phyloP scores from a whole-genome alignment of 2,888 invertebrate genomes.

The Amphiduros pacificus region DNA sequence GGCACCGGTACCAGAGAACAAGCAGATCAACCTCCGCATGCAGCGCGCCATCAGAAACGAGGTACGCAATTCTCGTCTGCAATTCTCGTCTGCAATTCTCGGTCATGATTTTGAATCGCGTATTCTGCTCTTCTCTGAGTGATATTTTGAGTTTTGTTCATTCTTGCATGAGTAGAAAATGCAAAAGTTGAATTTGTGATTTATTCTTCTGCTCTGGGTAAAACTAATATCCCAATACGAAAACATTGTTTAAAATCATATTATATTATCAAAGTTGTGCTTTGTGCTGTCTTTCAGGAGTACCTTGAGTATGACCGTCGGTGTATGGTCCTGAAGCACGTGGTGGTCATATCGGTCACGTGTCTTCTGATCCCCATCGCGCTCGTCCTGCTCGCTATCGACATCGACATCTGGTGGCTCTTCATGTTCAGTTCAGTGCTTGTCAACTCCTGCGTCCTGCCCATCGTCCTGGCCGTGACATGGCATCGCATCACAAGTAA shows the following conservation, averaged over 20 bases:
- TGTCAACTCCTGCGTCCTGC: constrained; percentile 28
- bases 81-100: no score
- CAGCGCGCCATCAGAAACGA: constrained; percentile 17
- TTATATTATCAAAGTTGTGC: no score
- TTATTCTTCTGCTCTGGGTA: no score
- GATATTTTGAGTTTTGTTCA: no score
- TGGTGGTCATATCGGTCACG: constrained; percentile 20
- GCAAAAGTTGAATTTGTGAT: no score
- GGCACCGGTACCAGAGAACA: constrained; percentile 11
- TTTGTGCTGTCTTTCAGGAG: no score
- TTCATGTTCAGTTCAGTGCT: constrained; percentile 26
- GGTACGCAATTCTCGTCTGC: no score
- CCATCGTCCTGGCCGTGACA: constrained; percentile 27
- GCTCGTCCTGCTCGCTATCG: constrained; percentile 21
- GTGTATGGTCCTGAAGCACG: constrained; percentile 28
- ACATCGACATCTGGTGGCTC: constrained; percentile 26
- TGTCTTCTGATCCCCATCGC: constrained; percentile 25
- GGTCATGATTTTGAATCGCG: no score
- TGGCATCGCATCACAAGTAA: constrained; percentile 33
- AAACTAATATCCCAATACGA: no score
- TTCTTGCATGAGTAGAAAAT: no score
- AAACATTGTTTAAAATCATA: no score
- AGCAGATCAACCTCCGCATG: constrained; percentile 15
- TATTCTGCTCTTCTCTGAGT: no score
- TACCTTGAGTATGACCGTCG: constrained; percentile 30